A percentile compares a stretch with the other conserved stretches of the same genome.
Conservation (phyloP, 2,888 invertebrate species). For the Cryptophagus acutangulus region DNA sequence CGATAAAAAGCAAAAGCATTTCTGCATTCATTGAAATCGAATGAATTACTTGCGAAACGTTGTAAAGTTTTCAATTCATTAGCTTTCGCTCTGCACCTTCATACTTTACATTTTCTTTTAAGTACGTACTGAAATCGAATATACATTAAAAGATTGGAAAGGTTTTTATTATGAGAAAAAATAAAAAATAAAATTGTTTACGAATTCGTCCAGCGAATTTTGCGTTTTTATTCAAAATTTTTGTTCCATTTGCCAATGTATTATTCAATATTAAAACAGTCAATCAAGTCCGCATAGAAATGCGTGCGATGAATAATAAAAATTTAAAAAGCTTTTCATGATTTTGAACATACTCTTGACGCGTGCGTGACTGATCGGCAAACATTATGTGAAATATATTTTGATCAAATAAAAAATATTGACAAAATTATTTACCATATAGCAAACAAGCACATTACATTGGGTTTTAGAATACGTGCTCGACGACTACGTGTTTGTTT, state of each 20-base stretch:
- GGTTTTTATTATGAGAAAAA: not conserved
- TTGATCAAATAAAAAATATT: slow-evolving; percentile 34
- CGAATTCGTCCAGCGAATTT: slow-evolving; percentile 20
- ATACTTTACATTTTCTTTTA: no score
- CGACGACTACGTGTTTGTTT: no score
- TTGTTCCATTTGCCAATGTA: slow-evolving; percentile 29
- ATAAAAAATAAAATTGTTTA: not conserved
- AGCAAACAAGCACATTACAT: slow-evolving; percentile 11
- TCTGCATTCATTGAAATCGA: no score
- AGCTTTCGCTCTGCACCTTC: no score
- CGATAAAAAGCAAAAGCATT: no score
- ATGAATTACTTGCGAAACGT: no score
- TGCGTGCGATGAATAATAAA: slow-evolving; percentile 41
- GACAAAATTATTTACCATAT: slow-evolving; percentile 28
- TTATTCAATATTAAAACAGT: slow-evolving; percentile 38
- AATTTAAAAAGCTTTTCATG: slow-evolving; percentile 43
- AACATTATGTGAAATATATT: slow-evolving; percentile 31
- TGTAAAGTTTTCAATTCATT: slow-evolving; percentile 8
- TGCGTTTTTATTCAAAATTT: slow-evolving; percentile 30
- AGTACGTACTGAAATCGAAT: no score
- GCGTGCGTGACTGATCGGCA: slow-evolving; percentile 35
- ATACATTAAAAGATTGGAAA: no score
- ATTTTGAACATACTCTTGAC: slow-evolving; percentile 34
- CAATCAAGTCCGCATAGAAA: slow-evolving; percentile 36
- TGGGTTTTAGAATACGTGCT: no score